Base-by-base conservation (phyloP, 2,113 vertebrate species). In the Jaculus jaculus region DNA sequence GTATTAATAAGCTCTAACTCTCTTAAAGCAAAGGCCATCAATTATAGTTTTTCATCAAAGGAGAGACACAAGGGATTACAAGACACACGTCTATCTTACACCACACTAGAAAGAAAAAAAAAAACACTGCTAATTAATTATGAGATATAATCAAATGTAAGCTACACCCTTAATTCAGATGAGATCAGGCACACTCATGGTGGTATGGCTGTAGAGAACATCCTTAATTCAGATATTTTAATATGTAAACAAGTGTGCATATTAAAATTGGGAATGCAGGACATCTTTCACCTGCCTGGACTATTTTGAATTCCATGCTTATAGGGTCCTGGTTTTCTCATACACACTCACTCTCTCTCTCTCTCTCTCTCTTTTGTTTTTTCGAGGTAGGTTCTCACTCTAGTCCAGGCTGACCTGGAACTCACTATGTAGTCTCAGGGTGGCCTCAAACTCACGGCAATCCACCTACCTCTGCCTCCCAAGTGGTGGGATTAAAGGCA, bases 1-100 rank as follows among this genome's bases (percentile, higher is more conserved):
- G 61, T 85, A 34, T 71, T 88, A 91, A 77, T 68, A 85, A 82
- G 34, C 47, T 69, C 18, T 68, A 91, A 83, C 21, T 69, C 78
- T 54, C 58, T 66, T 58, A 83, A 84, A 78, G 24, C 54, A 60
- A 78, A 90, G 37, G n/a, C n/a, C 47, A 37, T 30, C 37, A 58
- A 51, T 66, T 66, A 82, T 13, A 63, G 30, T 69, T 89, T 93
- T 77, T 68, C 16, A 83, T 83, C 65, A 75, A 81, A 81, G 74
- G 37, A 91, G 80, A 82, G n/a, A 42, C 61, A 82, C 24, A 28
- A 24, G 1, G 5, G 66, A 16, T 85, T 81, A 47, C 4, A 72
- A 91, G 32, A 63, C 16, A 77, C 71, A 39, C 47, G n/a, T n/a
- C n/a, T n/a, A 94, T 63, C 69, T 60, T 82, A 83, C 34, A 30